phyloP scores from a whole-genome alignment of 2,113 vertebrate species.

The Phaetusa simplex region DNA sequence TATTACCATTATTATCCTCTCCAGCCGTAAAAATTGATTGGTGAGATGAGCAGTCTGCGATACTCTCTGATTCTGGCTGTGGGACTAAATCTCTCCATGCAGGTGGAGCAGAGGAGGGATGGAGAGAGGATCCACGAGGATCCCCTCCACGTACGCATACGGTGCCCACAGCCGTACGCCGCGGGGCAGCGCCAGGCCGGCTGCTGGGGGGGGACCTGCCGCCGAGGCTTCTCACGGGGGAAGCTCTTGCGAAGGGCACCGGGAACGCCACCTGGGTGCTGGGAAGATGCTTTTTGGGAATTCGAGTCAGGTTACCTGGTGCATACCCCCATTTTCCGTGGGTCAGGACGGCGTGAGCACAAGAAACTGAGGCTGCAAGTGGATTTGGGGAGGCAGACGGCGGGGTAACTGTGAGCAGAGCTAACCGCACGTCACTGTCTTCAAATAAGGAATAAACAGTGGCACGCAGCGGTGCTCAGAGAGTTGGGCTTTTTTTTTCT shows the following conservation, averaged over 20 bases:
- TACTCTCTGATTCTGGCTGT: slow-evolving; percentile 22
- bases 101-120: background rate
- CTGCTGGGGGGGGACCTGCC: background rate
- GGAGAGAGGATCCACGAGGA: background rate
- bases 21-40: slow-evolving; percentile 76
- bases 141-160: background rate
- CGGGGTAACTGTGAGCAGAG: background rate
- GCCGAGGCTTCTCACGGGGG: rapidly evolving
- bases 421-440: rapidly evolving
- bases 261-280: background rate
- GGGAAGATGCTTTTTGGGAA: background rate
- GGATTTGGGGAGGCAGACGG: background rate
- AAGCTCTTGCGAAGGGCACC: background rate
- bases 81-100: slow-evolving; percentile 36
- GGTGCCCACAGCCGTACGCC: background rate
- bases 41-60: slow-evolving; percentile 54
- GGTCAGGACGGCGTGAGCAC: background rate
- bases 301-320: background rate
- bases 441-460: background rate
- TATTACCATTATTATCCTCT: slow-evolving; percentile 77
- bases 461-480: rapidly evolving
- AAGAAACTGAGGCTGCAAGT: background rate
- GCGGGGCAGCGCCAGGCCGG: background rate
- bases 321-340: background rate
- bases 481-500: background rate